These are phyloP conservation scores for Lithophane semibrunnea DNA, from an alignment of 2,888 invertebrate species.

Conservation along the genomic window DNA sequence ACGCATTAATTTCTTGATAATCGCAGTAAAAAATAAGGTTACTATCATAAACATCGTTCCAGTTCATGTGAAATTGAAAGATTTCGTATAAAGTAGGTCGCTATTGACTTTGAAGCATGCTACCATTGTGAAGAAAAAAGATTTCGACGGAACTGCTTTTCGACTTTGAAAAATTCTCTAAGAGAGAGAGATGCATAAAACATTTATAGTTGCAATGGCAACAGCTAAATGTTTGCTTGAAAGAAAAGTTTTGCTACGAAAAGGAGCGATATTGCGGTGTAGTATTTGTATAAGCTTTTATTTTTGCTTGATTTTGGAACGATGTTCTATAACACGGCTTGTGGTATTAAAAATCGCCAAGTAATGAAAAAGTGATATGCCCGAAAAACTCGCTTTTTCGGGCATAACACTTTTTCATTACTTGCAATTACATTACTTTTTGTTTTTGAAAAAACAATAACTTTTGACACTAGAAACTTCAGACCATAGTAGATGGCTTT, in stretches of 20 bases:
- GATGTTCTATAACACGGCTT: too few species aligned
- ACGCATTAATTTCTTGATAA: conserved; percentile 38
- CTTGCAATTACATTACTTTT: too few species aligned
- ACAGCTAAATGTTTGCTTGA: conserved; percentile 40
- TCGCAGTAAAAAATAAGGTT: conserved; percentile 43
- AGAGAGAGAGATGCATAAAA: conserved; percentile 36
- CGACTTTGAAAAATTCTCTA: conserved; percentile 37
- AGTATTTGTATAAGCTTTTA: conserved; percentile 24
- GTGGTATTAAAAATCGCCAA: too few species aligned
- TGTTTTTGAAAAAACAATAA: too few species aligned
- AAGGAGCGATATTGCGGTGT: conserved; percentile 22
- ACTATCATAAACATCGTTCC: conserved; percentile 43
- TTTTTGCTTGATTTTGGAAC: conserved; percentile 8
- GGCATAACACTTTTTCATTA: too few species aligned
- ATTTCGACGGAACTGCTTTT: conserved; percentile 46
- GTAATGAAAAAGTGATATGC: too few species aligned
- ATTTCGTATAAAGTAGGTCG: conserved; percentile 60
- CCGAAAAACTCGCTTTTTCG: too few species aligned
- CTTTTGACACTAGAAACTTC: too few species aligned
- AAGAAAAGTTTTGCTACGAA: conserved; percentile 29
- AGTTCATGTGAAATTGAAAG: conserved; percentile 58
- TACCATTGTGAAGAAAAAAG: conserved; percentile 55
- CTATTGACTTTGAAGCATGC: conserved; percentile 60
- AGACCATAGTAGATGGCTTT: too few species aligned
- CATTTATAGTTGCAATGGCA: conserved; percentile 40